Conservation (phyloP, 2,888 invertebrate genomes). For the Falcaria lacertinaria region DNA sequence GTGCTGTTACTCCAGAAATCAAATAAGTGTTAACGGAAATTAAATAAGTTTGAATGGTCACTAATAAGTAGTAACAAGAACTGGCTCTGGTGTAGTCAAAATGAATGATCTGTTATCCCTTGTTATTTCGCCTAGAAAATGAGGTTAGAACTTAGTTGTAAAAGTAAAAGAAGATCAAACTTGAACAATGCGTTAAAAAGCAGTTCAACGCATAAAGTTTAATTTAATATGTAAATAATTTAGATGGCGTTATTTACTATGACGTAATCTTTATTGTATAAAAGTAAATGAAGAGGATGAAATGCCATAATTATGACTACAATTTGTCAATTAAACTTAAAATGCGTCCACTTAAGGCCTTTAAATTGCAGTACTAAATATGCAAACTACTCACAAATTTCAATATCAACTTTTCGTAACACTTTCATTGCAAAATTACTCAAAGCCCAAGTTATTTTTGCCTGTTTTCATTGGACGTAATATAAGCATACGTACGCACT, state of each 20-base stretch:
- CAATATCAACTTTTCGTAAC: slow-evolving; percentile 7
- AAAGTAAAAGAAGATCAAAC: too few relatives aligned
- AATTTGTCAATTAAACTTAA: background rate
- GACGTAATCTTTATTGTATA: background rate
- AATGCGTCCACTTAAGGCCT: background rate
- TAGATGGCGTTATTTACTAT: background rate
- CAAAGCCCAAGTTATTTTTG: slow-evolving; percentile 9
- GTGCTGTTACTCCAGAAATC: too few relatives aligned
- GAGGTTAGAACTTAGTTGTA: too few relatives aligned
- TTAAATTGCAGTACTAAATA: background rate
- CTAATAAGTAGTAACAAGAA: too few relatives aligned
- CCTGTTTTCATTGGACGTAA: background rate
- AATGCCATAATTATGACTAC: background rate
- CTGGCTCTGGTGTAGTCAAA: too few relatives aligned
- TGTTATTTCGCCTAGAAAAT: too few relatives aligned
- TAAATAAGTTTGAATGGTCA: too few relatives aligned
- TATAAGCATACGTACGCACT: too few relatives aligned
- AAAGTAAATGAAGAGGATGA: background rate
- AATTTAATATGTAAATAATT: slow-evolving; percentile 4
- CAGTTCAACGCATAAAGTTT: too few relatives aligned
- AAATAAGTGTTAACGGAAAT: too few relatives aligned
- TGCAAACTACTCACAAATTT: background rate
- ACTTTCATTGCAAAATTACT: slow-evolving; percentile 24
- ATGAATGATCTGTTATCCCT: too few relatives aligned
- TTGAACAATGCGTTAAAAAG: too few relatives aligned